These are phyloP conservation scores for Amphibalanus amphitrite DNA, from an alignment of 1,140 invertebrate species.

Conservation along the genomic window DNA sequence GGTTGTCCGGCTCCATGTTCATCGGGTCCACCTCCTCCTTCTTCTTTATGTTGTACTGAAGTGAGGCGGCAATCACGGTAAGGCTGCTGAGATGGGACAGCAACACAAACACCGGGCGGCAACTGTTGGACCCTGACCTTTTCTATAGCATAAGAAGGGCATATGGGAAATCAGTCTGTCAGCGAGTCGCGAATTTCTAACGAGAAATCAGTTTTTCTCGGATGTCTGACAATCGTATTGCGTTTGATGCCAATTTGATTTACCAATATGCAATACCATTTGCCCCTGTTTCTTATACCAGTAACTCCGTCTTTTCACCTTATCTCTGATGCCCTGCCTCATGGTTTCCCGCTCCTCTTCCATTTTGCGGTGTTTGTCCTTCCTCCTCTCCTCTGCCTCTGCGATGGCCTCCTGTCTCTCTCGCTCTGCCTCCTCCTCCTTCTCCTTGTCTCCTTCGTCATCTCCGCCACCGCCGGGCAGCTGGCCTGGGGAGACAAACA, in stretches of 20 bases:
- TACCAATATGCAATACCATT: too few relatives aligned
- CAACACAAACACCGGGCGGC: too few relatives aligned
- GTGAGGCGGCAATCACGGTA: too few relatives aligned
- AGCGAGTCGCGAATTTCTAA: too few relatives aligned
- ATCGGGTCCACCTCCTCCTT: constrained; percentile 59
- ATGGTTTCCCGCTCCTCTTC: constrained; percentile 95
- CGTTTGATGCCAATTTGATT: too few relatives aligned
- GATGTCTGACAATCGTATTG: too few relatives aligned
- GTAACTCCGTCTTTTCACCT: constrained; percentile 40
- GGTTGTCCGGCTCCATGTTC: constrained; percentile 42
- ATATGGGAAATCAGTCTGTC: too few relatives aligned
- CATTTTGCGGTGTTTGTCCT: constrained; percentile 96
- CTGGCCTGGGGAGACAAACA: constrained; percentile 31
- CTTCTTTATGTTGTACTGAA: constrained; percentile 95
- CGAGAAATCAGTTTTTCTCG: too few relatives aligned
- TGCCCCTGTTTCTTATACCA: too few relatives aligned
- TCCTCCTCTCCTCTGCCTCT: constrained; percentile 81
- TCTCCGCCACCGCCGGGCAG: constrained; percentile 69
- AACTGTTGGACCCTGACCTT: too few relatives aligned
- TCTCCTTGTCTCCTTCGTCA: constrained; percentile 76
- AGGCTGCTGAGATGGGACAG: too few relatives aligned
- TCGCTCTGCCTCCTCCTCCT: constrained; percentile 85
- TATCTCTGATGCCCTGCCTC: constrained; percentile 93
- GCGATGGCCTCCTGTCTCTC: constrained; percentile 80
- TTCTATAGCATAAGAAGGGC: too few relatives aligned